Conservation (phyloP, 2,888 invertebrate species). For the Chrysodeixis includens region DNA sequence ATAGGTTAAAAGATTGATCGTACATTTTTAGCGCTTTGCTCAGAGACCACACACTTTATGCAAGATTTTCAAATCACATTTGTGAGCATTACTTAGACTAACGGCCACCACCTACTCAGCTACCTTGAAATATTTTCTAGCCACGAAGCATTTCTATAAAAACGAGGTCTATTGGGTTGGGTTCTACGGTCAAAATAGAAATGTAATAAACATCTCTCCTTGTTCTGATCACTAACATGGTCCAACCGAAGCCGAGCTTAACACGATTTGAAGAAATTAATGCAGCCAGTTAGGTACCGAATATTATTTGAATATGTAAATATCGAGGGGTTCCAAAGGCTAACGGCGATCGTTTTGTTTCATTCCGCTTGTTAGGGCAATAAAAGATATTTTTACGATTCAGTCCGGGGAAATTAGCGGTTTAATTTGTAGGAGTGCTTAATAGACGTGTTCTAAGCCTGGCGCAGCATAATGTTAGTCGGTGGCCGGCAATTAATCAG, state of each 20-base stretch:
- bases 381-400: slow-evolving; percentile 19
- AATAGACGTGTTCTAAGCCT: slow-evolving; percentile 43
- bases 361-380: slow-evolving; percentile 1
- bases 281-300: background rate
- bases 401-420: slow-evolving; percentile 28
- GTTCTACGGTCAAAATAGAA: background rate
- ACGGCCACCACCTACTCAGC: too few species aligned
- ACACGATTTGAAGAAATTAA: slow-evolving; percentile 2
- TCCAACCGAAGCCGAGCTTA: background rate
- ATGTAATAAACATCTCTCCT: background rate
- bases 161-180: too few species aligned
- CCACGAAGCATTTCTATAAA: too few species aligned
- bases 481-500: slow-evolving; percentile 72
- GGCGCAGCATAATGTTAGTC: slow-evolving; percentile 31
- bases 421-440: slow-evolving; percentile 41
- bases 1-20: too few species aligned
- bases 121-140: too few species aligned
- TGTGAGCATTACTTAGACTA: too few species aligned
- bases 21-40: too few species aligned
- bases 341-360: background rate
- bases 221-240: background rate
- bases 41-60: too few species aligned
- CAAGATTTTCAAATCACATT: too few species aligned
- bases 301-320: slow-evolving; percentile 9
- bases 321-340: slow-evolving; percentile 4